Base-by-base conservation (phyloP, 2,888 invertebrate genomes). In the Meghimatium bilineatum region DNA sequence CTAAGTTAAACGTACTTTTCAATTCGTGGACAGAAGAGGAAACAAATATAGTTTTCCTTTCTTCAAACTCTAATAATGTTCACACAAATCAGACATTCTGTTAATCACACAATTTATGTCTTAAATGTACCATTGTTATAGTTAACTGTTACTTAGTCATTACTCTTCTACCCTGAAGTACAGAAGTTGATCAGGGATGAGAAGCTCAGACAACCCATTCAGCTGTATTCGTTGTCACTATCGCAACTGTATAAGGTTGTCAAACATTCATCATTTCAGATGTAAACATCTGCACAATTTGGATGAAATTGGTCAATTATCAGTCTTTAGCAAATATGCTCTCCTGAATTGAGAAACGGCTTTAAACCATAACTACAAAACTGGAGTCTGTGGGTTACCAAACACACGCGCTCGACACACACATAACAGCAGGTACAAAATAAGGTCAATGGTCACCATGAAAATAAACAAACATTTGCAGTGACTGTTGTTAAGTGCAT, bases 311-410 rank as follows among this genome's bases (percentile, higher is more conserved):
- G 44, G 66, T 34, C 38, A 78, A 66, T 66, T 78, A 78, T 78
- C 63, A 44, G 78, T 63, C 78, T 36, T 78, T 78, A 78, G 78
- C 12, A 63, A 78, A 66, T 29, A 78, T 78, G 78, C 63, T 66
- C 78, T 66, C 63, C 66, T 29, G 63, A n/a, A 44, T 60, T 49
- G 49, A 74, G 38, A 49, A 36, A 77, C 56, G 75, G 75, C 77
- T 60, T 56, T 23, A 32, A 49, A 60, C 75, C 32, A 34, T 52
- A 26, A 52, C 75, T n/a, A 8, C 32, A 60, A 44, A 74, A 49
- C 20, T 29, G 49, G 52, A 74, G 74, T 32, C 49, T 74, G 32
- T 52, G 74, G 74, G 74, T 74, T 74, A 74, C 74, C 20, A 29
- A 14, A n/a, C n/a, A n/a, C n/a, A n/a, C n/a, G n/a, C n/a, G n/a